Evolutionary conservation across 2,888 invertebrate species (phyloP).

Genomic region (Mesorhabditis belari): DNA sequence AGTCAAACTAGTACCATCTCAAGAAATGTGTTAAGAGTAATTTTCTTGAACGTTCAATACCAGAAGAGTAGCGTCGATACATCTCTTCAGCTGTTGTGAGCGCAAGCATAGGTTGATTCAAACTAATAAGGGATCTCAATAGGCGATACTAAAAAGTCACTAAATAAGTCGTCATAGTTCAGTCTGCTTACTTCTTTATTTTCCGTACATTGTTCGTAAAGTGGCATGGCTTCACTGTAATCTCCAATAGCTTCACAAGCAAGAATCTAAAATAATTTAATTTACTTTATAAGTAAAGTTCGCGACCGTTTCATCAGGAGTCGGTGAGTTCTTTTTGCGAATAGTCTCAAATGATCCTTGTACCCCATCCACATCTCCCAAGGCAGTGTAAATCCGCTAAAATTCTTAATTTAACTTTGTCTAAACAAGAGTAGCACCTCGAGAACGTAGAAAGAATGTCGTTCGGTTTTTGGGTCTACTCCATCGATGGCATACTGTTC

Average conservation of each 20-base stretch:
- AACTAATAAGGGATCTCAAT: conserved; percentile 9
- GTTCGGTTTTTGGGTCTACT: neutral
- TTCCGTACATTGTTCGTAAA: conserved; percentile 7
- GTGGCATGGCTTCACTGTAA: conserved; percentile 16
- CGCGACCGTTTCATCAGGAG: conserved; percentile 1
- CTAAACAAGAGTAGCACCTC: conserved; percentile 5
- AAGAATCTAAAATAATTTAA: too few relatives aligned
- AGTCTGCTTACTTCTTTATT: conserved; percentile 10
- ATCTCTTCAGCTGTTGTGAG: conserved; percentile 3
- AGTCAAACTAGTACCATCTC: too few relatives aligned
- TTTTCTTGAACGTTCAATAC: conserved; percentile 3
- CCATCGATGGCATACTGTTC: neutral
- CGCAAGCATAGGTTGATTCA: conserved; percentile 12
- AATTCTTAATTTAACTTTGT: neutral
- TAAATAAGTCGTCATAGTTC: neutral
- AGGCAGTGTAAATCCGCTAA: conserved; percentile 12
- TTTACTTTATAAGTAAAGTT: too few relatives aligned
- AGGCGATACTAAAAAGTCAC: conserved; percentile 3
- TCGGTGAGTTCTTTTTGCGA: too few relatives aligned
- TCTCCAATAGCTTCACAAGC: conserved; percentile 19
- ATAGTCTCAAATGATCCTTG: conserved; percentile 15
- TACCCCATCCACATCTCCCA: conserved; percentile 22
- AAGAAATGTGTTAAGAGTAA: too few relatives aligned
- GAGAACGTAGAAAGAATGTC: conserved; percentile 9
- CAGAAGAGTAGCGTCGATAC: neutral